These are phyloP conservation scores for Hypomecis punctinalis DNA, from an alignment of 2,888 invertebrate species.

Conservation along the genomic window DNA sequence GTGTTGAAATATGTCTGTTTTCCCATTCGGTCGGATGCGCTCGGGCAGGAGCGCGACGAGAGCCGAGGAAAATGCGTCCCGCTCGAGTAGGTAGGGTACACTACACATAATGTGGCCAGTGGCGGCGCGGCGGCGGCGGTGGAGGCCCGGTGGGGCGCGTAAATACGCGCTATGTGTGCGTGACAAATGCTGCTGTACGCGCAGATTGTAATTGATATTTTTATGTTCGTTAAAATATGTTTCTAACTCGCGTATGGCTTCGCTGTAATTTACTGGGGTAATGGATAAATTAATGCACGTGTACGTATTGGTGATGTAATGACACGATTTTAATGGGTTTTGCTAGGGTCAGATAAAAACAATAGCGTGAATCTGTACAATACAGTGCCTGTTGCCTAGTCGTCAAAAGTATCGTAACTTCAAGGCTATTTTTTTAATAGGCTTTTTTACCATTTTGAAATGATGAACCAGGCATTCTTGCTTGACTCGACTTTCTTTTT, in stretches of 20 bases:
- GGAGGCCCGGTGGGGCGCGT: background rate
- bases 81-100: conserved; percentile 56
- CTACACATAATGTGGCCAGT: conserved; percentile 31
- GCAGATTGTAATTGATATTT: conserved; percentile 72
- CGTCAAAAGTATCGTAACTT: too few species aligned
- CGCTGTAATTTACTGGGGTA: conserved; percentile 38
- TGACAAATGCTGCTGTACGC: conserved; percentile 37
- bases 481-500: too few species aligned
- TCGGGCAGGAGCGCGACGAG: conserved; percentile 75
- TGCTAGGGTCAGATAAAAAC: background rate
- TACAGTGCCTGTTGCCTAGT: too few species aligned
- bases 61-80: conserved; percentile 66
- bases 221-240: conserved; percentile 68
- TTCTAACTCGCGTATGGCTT: conserved; percentile 45
- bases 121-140: conserved; percentile 15
- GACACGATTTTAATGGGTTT: conserved; percentile 18
- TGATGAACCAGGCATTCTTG: too few species aligned
- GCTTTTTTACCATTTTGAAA: too few species aligned
- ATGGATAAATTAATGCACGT: conserved; percentile 39
- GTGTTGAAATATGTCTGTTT: conserved; percentile 71
- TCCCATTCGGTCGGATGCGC: conserved; percentile 80
- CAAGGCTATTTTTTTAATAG: too few species aligned
- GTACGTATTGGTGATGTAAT: conserved; percentile 26
- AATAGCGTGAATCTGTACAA: too few species aligned
- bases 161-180: conserved; percentile 23